Evolutionary conservation across 2,888 invertebrate genomes (phyloP), one percentile per base, ranked within the genome.

Genomic region (Anoplius nigerrimus): DNA sequence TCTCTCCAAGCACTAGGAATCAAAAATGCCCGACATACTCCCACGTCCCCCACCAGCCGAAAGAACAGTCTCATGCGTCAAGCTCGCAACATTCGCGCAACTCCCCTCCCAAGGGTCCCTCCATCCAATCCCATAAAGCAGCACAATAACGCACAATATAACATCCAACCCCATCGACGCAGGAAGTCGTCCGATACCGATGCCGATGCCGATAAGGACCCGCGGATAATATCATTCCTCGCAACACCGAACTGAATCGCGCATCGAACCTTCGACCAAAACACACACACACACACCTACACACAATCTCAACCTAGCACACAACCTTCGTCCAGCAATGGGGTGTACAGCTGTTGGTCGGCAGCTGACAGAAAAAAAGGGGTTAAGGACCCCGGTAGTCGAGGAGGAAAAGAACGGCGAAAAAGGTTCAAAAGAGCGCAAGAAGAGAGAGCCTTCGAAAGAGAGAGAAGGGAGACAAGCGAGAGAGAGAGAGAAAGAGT

Each of bases 341-440:
- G 72, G 75, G 78, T 80, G 79, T 80, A 86, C 86, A 87, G 86
- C 86, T 87, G 87, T 86, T 84, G 78, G 83, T 80, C 78, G 77
- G 86, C 88, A 88, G 88, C 88, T 88, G 87, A 87, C 86, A 78
- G 80, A 75, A 80, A 85, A 86, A 88, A 87, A 86, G 85, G 88
- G 87, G 87, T 87, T 86, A 86, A 86, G 85, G 84, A 86, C 83
- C 85, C 85, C 71, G 75, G 71, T 67, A 24, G 24, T 24, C 24
- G 24, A 24, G 72, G 71, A 48, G 27, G 67, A 66, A 62, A 43
- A 58, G 68, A n/a, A 54, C 52, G 67, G 71, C 73, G 71, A 69
- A 68, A 64, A 71, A 63, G 78, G 68, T 15, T 15, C n/a, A 11
- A 45, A 27, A 27, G 51, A 71, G 71, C 72, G 74, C 73, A 46